Base-by-base conservation (phyloP, 2,797 vertebrate species). In the Peromyscus nudipes region DNA sequence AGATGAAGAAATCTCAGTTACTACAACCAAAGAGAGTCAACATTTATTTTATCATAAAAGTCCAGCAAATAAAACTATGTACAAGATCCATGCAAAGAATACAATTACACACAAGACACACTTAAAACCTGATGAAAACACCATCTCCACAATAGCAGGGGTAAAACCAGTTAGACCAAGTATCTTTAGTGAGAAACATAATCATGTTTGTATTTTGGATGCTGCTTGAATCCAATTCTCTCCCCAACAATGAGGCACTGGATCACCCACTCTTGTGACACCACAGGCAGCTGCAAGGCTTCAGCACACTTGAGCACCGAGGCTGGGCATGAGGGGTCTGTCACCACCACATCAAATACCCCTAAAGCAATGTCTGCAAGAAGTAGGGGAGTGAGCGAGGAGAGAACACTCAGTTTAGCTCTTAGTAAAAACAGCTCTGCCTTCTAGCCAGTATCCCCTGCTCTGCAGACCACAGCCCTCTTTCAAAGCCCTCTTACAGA, bases 11-110 rank as follows among this genome's bases (percentile, higher is more conserved):
- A 83, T 94, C 96, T 94, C 97, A 98, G 90, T 94, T 98, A 98
- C 96, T 99, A 99, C 98, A 99, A 99, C 99, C 97, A 97, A 99
- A 99, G 99, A 99, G 98, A 97, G 98, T 98, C 98, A 99, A 99
- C 98, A 98, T 99, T 99, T 99, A 99, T 99, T 99, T 98, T 99
- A 98, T 98, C 98, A 99, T 99, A 99, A 99, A 99, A 99, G 99
- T 99, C 98, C 98, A 98, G 98, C 98, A 98, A 98, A 98, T 99
- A 99, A 99, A 99, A 99, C 98, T 99, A 99, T 99, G 96, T 99
- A 99, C 99, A 99, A 98, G 98, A 98, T 96, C 95, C 98, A 99
- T 99, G 99, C 99, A 99, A 97, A 96, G 92, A 98, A 96, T 97
- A 96, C 97, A 98, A 46, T 97, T 98, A 98, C 98, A 99, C 97